Evolutionary conservation across 2,113 vertebrate genomes (phyloP).

Genomic region (Lasiurus cinereus): DNA sequence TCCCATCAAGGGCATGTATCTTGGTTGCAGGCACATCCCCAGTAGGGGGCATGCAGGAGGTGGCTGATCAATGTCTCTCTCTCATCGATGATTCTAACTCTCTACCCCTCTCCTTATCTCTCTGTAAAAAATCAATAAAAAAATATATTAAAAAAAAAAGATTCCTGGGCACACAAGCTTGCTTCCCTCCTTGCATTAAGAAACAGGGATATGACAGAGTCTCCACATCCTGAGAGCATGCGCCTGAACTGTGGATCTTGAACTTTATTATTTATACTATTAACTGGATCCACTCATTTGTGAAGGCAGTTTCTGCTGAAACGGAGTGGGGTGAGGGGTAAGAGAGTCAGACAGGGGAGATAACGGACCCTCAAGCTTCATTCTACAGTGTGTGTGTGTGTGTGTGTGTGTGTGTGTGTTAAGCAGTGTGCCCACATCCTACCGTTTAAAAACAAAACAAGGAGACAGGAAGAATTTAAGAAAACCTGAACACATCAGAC

Average conservation of each 20-base stretch:
- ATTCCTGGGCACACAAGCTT: not conserved
- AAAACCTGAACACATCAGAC: not conserved
- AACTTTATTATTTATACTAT: not conserved
- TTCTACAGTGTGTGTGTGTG: not conserved
- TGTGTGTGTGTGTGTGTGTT: not conserved
- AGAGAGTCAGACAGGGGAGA: not conserved
- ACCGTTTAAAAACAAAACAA: not conserved
- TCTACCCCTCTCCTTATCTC: too few species aligned
- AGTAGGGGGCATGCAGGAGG: too few species aligned
- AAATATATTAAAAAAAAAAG: too few species aligned
- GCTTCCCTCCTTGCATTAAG: not conserved
- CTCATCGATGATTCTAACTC: too few species aligned
- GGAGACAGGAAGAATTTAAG: not conserved
- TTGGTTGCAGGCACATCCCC: too few species aligned
- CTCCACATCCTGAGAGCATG: not conserved
- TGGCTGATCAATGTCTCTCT: too few species aligned
- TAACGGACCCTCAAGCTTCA: not conserved
- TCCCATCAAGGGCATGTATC: too few species aligned
- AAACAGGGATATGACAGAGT: not conserved
- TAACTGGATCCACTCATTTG: slow-evolving; percentile 5
- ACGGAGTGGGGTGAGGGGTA: rapidly evolving
- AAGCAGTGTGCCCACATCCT: not conserved
- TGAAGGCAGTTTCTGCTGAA: not conserved
- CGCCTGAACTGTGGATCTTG: not conserved
- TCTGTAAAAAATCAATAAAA: too few species aligned